Base-by-base conservation (phyloP, 2,888 invertebrate species). In the Nycteola revayana region DNA sequence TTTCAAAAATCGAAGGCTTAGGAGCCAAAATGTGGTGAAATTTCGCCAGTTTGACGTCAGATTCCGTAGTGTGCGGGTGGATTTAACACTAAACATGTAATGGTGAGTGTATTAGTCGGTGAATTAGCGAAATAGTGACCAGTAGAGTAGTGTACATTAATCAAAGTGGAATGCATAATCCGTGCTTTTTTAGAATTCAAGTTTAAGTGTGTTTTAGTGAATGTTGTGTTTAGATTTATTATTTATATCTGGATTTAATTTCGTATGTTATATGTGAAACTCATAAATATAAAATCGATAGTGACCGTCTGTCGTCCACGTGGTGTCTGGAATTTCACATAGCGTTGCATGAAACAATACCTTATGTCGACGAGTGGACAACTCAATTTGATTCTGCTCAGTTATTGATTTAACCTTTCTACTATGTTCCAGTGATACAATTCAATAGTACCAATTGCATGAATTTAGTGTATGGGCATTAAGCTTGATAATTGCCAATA, bases 1-100 rank as follows among this genome's bases (percentile, higher is more conserved):
- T 85, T 83, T 78, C 58, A 63, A 77, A 85, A 85, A 85, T 84
- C 83, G 81, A 83, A 81, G 69, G 66, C 61, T 54, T 50, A 53
- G 36, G 49, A 40, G 45, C 37, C 52, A 62, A 70, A 66, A 63
- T 67, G 59, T 58, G 64, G 42, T 34, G 54, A 40, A 39, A 41
- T 49, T 58, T 57, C 53, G 54, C 55, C 73, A 86, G 85, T 86
- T 55, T 80, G 67, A 79, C 76, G 76, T 76, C 73, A 75, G 71
- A 46, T 60, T 53, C 65, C 44, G 63, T 50, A 56, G 56, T 59
- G 77, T 66, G 75, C 64, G 68, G 76, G 72, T 79, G 77, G 56
- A 57, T 62, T 46, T 55, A 42, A 56, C 53, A 52, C 53, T 69
- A 60, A 68, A 64, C 72, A 85, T 85, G 86, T 85, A 73, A 83